A percentile compares a stretch with the other conserved stretches of the same genome.
Conservation (phyloP, 35 echinoderm and acorn worm genomes). For the Holothuria glaberrima region DNA sequence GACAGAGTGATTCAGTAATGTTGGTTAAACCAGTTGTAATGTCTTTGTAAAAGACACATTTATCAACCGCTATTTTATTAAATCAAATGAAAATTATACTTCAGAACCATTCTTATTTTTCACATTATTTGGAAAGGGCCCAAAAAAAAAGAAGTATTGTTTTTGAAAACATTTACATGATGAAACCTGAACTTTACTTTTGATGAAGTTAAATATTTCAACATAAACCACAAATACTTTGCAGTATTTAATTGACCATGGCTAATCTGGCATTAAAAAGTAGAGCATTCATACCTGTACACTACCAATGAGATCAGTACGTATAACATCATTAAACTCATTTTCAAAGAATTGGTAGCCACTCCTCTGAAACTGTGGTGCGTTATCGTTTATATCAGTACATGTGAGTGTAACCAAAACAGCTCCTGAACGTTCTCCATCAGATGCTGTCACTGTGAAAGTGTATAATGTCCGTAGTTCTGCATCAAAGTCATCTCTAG, state of each 20-base stretch:
- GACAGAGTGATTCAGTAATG: neutral
- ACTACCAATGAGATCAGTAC: neutral
- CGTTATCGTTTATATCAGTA: neutral
- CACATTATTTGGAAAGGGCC: too few relatives aligned
- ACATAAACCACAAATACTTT: neutral
- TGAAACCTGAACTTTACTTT: neutral
- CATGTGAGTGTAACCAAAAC: constrained; percentile 14
- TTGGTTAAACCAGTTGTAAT: too few relatives aligned
- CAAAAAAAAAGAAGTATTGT: too few relatives aligned
- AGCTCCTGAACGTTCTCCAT: constrained; percentile 20
- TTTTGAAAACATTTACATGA: neutral
- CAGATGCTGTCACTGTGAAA: constrained; percentile 20
- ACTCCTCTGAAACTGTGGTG: constrained; percentile 1
- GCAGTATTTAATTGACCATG: neutral
- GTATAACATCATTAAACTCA: constrained; percentile 1
- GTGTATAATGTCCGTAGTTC: neutral
- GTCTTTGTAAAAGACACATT: too few relatives aligned
- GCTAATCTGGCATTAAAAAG: neutral
- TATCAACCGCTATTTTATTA: too few relatives aligned
- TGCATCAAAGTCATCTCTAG: neutral
- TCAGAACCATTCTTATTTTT: too few relatives aligned
- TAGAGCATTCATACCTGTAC: constrained; percentile 5
- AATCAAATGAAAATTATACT: too few relatives aligned
- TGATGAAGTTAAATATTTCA: neutral
- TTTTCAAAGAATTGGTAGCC: neutral